phyloP scores from a whole-genome alignment of 2,888 invertebrate species.

The Drosophila macrospina region DNA sequence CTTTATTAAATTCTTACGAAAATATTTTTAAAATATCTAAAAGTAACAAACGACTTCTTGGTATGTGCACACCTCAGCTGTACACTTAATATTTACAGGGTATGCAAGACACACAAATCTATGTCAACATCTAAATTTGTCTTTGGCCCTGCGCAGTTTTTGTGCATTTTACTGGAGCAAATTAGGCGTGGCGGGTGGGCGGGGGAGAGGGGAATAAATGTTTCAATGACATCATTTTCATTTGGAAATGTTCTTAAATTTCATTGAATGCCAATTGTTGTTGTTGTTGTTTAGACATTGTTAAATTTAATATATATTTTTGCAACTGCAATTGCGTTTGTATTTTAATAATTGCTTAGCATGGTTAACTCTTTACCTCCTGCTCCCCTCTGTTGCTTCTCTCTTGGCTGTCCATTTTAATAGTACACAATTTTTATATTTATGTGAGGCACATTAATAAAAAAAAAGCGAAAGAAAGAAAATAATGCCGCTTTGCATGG shows the following conservation, averaged over 20 bases:
- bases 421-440: slow-evolving; percentile 51
- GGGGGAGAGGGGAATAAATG: slow-evolving; percentile 7
- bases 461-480: slow-evolving; percentile 7
- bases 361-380: not conserved
- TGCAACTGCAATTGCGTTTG: slow-evolving; percentile 15
- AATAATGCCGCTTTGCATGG: slow-evolving; percentile 35
- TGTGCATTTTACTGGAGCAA: slow-evolving; percentile 65
- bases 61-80: no score
- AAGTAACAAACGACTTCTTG: no score
- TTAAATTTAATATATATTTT: slow-evolving; percentile 1
- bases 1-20: no score
- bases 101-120: slow-evolving; percentile 61
- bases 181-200: no score
- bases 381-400: not conserved
- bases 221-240: slow-evolving; percentile 59
- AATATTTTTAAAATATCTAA: no score
- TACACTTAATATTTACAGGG: slow-evolving; percentile 50
- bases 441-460: slow-evolving; percentile 59
- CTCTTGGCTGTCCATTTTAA: slow-evolving; percentile 26
- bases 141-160: slow-evolving; percentile 68
- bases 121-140: slow-evolving; percentile 74
- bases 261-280: slow-evolving; percentile 18
- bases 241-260: slow-evolving; percentile 1
- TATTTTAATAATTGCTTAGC: slow-evolving; percentile 37
- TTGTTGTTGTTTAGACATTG: no score